Conservation (phyloP, 1,140 invertebrate species). For the Hyles vespertilio region DNA sequence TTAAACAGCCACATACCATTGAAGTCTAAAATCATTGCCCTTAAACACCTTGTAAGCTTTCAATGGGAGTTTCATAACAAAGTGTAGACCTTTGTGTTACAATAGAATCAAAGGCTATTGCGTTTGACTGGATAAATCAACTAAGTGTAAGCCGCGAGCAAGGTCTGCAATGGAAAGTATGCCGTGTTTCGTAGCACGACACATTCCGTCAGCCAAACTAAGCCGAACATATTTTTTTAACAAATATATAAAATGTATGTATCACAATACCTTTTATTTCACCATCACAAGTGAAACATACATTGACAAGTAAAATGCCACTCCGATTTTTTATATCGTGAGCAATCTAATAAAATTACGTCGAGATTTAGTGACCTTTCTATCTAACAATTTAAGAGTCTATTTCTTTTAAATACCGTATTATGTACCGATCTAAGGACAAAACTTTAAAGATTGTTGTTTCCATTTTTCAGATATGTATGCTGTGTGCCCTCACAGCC, state of each 20-base stretch:
- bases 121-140: conserved; percentile 9
- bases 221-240: conserved; percentile 6
- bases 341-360: too few species aligned
- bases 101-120: conserved; percentile 5
- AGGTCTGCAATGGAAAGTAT: conserved; percentile 54
- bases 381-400: too few species aligned
- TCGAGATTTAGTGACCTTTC: too few species aligned
- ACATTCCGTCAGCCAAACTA: conserved; percentile 25
- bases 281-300: too few species aligned
- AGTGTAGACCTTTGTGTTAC: conserved; percentile 4
- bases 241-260: not conserved
- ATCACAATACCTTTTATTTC: too few species aligned
- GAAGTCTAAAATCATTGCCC: too few species aligned
- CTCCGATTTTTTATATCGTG: too few species aligned
- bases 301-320: too few species aligned
- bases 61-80: not conserved
- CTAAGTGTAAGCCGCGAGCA: conserved; percentile 29
- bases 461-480: conserved; percentile 65
- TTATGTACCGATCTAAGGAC: too few species aligned
- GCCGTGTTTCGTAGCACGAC: conserved; percentile 19
- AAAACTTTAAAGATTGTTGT: conserved; percentile 3
- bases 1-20: too few species aligned
- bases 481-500: conserved; percentile 64
- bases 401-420: too few species aligned
- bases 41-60: too few species aligned